A percentile compares a stretch with the other conserved stretches of the same genome.
phyloP scores from a whole-genome alignment of 2,888 invertebrate species.

The Chalcis sispes region DNA sequence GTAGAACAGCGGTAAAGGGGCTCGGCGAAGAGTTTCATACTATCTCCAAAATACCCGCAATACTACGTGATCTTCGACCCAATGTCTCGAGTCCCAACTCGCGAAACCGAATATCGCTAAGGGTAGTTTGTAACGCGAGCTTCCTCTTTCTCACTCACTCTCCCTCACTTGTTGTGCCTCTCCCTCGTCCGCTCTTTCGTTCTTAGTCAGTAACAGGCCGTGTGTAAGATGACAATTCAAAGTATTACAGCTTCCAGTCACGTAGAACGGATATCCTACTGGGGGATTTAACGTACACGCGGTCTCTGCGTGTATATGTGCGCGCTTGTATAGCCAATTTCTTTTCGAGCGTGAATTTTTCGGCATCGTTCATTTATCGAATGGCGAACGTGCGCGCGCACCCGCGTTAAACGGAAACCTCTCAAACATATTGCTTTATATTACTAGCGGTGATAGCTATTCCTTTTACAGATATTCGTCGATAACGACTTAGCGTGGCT shows the following conservation, averaged over 20 bases:
- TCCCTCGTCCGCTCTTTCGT: no score
- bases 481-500: no score
- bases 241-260: conserved; percentile 22
- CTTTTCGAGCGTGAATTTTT: no score
- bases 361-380: not conserved
- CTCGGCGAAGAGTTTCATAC: not conserved
- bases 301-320: no score
- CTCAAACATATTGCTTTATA: conserved; percentile 8
- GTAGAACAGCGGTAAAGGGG: not conserved
- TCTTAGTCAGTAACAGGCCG: not conserved
- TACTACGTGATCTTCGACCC: conserved; percentile 39
- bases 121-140: conserved; percentile 30
- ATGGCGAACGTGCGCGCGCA: not conserved
- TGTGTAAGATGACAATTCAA: not conserved
- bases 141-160: not conserved
- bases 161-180: no score
- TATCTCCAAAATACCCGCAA: conserved; percentile 44
- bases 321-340: no score
- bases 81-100: conserved; percentile 1
- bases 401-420: not conserved
- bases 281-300: not conserved
- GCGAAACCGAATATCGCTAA: not conserved
- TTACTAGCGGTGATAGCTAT: conserved; percentile 7
- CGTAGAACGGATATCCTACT: conserved; percentile 39
- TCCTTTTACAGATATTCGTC: no score